phyloP scores from a whole-genome alignment of 2,888 invertebrate genomes.

The Gerris lacustris region DNA sequence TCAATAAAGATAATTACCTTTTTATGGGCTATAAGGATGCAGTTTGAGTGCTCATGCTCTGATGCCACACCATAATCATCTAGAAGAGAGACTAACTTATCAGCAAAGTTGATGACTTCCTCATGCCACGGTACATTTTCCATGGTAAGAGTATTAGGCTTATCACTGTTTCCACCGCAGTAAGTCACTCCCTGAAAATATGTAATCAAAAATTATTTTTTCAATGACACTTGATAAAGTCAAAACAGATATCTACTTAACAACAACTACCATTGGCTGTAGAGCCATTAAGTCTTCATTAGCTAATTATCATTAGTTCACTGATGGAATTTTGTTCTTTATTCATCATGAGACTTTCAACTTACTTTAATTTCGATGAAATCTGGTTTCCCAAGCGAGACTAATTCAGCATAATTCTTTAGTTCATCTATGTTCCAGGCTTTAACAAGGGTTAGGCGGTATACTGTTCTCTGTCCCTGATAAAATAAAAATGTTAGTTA shows the following conservation, averaged over 20 bases:
- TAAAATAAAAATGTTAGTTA: conserved; percentile 5
- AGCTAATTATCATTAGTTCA: too few species aligned
- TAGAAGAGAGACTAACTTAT: conserved; percentile 37
- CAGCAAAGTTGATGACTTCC: conserved; percentile 43
- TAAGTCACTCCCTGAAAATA: conserved; percentile 44
- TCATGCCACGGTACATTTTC: conserved; percentile 48
- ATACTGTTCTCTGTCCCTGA: conserved; percentile 45
- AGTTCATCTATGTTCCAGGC: conserved; percentile 45
- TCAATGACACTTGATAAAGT: neutral
- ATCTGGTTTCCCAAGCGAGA: conserved; percentile 43
- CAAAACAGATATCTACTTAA: neutral
- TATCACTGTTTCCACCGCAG: conserved; percentile 42
- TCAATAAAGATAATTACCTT: conserved; percentile 31
- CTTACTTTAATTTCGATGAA: conserved; percentile 45
- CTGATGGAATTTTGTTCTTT: too few species aligned
- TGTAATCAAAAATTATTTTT: neutral
- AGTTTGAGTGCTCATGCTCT: conserved; percentile 49
- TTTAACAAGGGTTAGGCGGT: conserved; percentile 46
- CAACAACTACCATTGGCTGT: neutral
- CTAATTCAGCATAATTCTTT: conserved; percentile 43
- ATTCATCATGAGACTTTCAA: too few species aligned
- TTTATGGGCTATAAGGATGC: conserved; percentile 43
- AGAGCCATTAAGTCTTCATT: too few species aligned
- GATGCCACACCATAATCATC: conserved; percentile 43
- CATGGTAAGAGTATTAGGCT: conserved; percentile 43